phyloP scores from a whole-genome alignment of 2,113 vertebrate genomes.

The Microtus oregoni region DNA sequence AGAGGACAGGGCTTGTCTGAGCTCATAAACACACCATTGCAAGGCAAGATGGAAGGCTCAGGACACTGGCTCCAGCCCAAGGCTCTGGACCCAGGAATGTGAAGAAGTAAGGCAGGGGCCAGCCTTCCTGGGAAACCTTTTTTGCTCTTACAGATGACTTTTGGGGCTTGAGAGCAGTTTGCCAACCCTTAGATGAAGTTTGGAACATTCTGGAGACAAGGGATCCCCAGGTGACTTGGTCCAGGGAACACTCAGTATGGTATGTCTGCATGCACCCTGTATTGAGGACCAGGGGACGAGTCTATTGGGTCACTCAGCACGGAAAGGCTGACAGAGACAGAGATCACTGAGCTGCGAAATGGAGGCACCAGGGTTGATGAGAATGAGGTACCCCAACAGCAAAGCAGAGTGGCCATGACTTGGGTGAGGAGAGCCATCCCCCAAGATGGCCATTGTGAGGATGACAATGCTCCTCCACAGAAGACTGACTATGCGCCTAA shows the following conservation, averaged over 20 bases:
- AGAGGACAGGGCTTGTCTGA: background rate
- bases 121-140: background rate
- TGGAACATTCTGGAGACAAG: background rate
- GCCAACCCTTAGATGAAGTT: background rate
- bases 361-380: background rate
- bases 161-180: background rate
- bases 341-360: background rate
- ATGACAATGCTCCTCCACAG: background rate
- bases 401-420: background rate
- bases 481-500: background rate
- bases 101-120: background rate
- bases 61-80: background rate
- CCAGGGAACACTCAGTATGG: fast-evolving
- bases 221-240: background rate
- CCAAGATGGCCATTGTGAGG: too few species aligned
- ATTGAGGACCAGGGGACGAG: background rate
- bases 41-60: background rate
- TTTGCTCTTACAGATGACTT: background rate
- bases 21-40: background rate
- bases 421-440: background rate
- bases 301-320: background rate
- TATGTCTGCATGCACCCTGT: fast-evolving
- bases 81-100: background rate
- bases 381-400: background rate
- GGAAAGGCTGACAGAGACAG: background rate